phyloP scores from a whole-genome alignment of 2,113 vertebrate species.

The Salvator merianae region DNA sequence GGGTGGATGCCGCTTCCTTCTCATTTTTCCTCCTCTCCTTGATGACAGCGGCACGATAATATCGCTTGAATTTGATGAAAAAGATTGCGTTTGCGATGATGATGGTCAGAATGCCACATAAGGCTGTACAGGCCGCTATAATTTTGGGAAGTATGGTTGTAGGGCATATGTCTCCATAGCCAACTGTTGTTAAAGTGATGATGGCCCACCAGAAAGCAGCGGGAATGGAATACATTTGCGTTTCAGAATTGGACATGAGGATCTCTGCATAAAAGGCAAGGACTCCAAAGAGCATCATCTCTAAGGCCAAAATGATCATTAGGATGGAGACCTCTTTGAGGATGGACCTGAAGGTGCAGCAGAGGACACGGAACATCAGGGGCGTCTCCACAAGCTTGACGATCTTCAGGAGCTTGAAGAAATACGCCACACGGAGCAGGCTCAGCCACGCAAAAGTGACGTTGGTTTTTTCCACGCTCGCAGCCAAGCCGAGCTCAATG shows the following conservation, averaged over 20 bases:
- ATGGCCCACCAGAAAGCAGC: conserved; percentile 62
- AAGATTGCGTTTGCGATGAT: conserved; percentile 60
- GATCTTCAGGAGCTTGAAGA: conserved; percentile 57
- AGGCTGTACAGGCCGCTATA: conserved; percentile 35
- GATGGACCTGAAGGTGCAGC: conserved; percentile 48
- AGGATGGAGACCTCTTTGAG: conserved; percentile 54
- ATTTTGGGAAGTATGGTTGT: conserved; percentile 44
- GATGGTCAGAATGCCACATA: conserved; percentile 43
- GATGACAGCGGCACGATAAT: conserved; percentile 49
- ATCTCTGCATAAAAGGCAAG: conserved; percentile 56
- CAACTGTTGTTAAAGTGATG: conserved; percentile 59
- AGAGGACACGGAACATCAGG: conserved; percentile 49
- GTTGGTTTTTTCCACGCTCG: conserved; percentile 21
- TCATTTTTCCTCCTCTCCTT: conserved; percentile 54
- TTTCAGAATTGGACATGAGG: not conserved
- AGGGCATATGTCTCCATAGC: conserved; percentile 50
- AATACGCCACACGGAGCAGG: conserved; percentile 36
- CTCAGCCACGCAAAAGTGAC: conserved; percentile 34
- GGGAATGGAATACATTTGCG: conserved; percentile 43
- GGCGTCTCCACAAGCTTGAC: conserved; percentile 51
- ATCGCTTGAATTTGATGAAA: conserved; percentile 58
- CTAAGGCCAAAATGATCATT: conserved; percentile 54
- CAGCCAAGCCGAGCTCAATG: conserved; percentile 41
- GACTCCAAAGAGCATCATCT: conserved; percentile 58
- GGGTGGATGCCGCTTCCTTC: conserved; percentile 13